Evolutionary conservation across 2,888 invertebrate species (phyloP).

Genomic region (Epiblema foenella): DNA sequence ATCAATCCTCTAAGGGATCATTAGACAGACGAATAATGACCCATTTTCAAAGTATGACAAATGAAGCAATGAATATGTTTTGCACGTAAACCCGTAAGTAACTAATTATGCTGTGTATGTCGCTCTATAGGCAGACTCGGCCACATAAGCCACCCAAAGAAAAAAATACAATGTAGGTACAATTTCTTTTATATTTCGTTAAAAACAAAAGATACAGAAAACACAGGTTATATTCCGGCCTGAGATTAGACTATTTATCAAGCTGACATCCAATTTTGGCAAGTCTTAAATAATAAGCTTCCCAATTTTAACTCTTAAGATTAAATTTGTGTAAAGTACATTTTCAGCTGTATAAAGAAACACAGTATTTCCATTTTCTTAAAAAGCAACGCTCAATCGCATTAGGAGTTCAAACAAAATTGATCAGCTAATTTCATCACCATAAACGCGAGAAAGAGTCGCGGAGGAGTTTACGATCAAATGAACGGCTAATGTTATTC

Average conservation of each 20-base stretch:
- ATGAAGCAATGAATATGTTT: no score
- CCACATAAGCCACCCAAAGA: no score
- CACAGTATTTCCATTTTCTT: slow-evolving; percentile 42
- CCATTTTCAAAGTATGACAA: no score
- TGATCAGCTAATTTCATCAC: slow-evolving; percentile 65
- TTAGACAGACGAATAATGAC: no score
- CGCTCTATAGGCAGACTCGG: no score
- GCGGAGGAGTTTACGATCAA: slow-evolving; percentile 52
- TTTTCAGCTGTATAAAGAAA: slow-evolving; percentile 23
- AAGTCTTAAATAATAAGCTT: slow-evolving; percentile 21
- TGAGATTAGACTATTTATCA: slow-evolving; percentile 29
- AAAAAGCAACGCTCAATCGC: slow-evolving; percentile 44
- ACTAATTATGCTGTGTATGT: no score
- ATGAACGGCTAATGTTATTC: slow-evolving; percentile 64
- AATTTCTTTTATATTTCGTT: background rate
- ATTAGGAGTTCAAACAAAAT: slow-evolving; percentile 46
- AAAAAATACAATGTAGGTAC: background rate
- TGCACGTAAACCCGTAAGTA: no score
- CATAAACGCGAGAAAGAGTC: slow-evolving; percentile 56
- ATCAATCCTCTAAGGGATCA: no score
- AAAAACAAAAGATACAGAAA: background rate
- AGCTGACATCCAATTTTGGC: slow-evolving; percentile 33
- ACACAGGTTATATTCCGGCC: background rate
- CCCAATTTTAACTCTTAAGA: slow-evolving; percentile 30
- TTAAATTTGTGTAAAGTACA: slow-evolving; percentile 29